phyloP scores from a whole-genome alignment of 2,888 invertebrate genomes.

The Schrankia costaestrigalis region DNA sequence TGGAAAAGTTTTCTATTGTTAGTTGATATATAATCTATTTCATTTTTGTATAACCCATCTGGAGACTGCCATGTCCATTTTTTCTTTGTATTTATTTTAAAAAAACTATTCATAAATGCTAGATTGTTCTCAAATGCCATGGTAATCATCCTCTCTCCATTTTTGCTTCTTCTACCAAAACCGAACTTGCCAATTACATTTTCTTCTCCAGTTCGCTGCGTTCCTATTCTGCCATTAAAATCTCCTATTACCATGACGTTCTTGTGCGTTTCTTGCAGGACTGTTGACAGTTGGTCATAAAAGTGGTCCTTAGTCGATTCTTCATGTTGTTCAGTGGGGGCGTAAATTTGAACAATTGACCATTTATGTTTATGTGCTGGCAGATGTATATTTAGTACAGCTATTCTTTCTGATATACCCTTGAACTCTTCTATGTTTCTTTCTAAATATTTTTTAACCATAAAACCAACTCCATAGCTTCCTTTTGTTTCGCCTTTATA shows the following conservation, averaged over 20 bases:
- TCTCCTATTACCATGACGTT: constrained; percentile 12
- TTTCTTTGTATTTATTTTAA: constrained; percentile 1
- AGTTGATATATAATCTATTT: constrained; percentile 2
- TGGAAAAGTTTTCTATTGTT: neutral
- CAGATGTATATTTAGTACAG: constrained; percentile 8
- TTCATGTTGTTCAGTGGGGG: constrained; percentile 10
- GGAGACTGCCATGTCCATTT: constrained; percentile 3
- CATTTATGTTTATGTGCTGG: constrained; percentile 7
- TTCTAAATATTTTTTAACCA: too few relatives aligned
- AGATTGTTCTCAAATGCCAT: neutral
- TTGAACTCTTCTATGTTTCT: constrained; percentile 4
- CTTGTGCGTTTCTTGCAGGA: constrained; percentile 8
- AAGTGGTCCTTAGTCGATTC: constrained; percentile 7
- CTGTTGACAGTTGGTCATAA: constrained; percentile 5
- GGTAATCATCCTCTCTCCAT: neutral
- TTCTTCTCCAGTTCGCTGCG: constrained; percentile 6
- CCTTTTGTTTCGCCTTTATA: constrained; percentile 13
- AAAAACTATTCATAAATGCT: constrained; percentile 1
- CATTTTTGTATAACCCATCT: constrained; percentile 2
- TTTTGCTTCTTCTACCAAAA: neutral
- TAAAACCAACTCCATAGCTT: too few relatives aligned
- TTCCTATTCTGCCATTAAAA: constrained; percentile 12
- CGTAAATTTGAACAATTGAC: constrained; percentile 12
- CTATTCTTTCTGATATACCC: constrained; percentile 8
- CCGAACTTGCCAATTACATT: neutral